Conservation (phyloP, 1,140 invertebrate species). For the Anastrepha ludens region DNA sequence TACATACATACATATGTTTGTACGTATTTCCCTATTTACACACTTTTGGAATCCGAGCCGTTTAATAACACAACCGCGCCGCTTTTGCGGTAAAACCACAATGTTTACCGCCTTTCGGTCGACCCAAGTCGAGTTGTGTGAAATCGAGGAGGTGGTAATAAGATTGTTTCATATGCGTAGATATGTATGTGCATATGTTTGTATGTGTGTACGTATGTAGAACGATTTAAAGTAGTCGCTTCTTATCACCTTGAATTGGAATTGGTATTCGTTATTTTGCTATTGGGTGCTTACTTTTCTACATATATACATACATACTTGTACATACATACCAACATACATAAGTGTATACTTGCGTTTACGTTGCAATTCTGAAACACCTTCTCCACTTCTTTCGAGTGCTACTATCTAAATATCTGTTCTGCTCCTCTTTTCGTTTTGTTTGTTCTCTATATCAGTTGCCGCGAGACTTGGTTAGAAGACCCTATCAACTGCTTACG, state of each 20-base stretch:
- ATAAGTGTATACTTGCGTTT: not conserved
- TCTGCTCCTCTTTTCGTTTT: slow-evolving; percentile 42
- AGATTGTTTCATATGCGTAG: slow-evolving; percentile 33
- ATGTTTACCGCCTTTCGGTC: slow-evolving; percentile 55
- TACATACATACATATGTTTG: not conserved
- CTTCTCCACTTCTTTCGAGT: slow-evolving; percentile 49
- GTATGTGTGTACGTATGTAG: slow-evolving; percentile 1
- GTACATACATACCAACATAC: not conserved
- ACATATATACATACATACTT: slow-evolving; percentile 14
- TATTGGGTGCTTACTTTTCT: slow-evolving; percentile 20
- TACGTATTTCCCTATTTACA: not conserved
- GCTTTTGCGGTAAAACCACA: slow-evolving; percentile 56
- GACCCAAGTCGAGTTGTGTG: slow-evolving; percentile 10
- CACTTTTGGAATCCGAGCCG: not conserved
- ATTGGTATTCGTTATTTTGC: slow-evolving; percentile 51
- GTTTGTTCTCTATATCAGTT: slow-evolving; percentile 48
- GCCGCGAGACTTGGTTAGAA: slow-evolving; percentile 38
- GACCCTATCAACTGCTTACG: slow-evolving; percentile 40
- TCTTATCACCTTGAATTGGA: slow-evolving; percentile 56
- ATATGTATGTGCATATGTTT: slow-evolving; percentile 52
- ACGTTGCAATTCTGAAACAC: slow-evolving; percentile 42
- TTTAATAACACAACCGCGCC: slow-evolving; percentile 53
- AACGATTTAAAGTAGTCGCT: slow-evolving; percentile 54
- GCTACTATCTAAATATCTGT: slow-evolving; percentile 49
- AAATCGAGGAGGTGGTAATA: slow-evolving; percentile 8